Conservation (phyloP, 2,797 vertebrate species). For the Mustela erminea region DNA sequence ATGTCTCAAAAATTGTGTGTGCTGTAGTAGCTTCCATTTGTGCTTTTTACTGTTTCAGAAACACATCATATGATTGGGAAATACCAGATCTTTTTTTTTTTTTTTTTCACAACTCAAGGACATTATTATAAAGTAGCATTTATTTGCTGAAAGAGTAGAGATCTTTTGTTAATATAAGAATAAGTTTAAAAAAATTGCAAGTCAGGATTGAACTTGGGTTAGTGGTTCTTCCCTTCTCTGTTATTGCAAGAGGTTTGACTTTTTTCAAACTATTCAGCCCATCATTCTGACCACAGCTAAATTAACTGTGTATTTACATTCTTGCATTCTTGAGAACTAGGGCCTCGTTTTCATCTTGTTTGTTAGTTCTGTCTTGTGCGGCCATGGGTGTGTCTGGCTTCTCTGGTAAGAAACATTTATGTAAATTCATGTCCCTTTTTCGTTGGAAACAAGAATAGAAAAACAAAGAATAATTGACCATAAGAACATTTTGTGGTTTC, state of each 20-base stretch:
- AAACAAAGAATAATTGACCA: slow-evolving; percentile 1
- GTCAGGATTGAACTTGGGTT: slow-evolving; percentile 56
- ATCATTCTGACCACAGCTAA: slow-evolving; percentile 63
- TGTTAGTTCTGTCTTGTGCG: slow-evolving; percentile 31
- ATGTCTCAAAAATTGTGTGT: slow-evolving; percentile 19
- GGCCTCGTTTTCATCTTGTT: neutral
- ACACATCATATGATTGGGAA: slow-evolving; percentile 53
- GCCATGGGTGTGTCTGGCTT: slow-evolving; percentile 39
- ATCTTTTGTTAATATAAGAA: slow-evolving; percentile 33
- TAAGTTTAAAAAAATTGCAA: slow-evolving; percentile 51
- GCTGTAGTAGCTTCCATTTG: neutral
- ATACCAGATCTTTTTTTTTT: neutral
- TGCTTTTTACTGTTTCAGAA: slow-evolving; percentile 38
- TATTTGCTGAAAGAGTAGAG: slow-evolving; percentile 1
- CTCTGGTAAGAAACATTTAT: slow-evolving; percentile 32
- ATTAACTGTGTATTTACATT: slow-evolving; percentile 64
- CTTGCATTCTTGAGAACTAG: slow-evolving; percentile 46
- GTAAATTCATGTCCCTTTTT: slow-evolving; percentile 37
- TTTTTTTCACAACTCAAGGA: neutral
- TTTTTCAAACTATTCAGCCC: slow-evolving; percentile 63
- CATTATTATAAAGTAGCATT: slow-evolving; percentile 16
- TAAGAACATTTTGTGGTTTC: neutral
- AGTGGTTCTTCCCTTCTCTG: slow-evolving; percentile 67
- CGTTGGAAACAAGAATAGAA: slow-evolving; percentile 59
- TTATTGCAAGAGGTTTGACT: slow-evolving; percentile 44